These are phyloP conservation scores for Leptinotarsa juncta DNA, from an alignment of 2,888 invertebrate genomes.

Conservation along the genomic window DNA sequence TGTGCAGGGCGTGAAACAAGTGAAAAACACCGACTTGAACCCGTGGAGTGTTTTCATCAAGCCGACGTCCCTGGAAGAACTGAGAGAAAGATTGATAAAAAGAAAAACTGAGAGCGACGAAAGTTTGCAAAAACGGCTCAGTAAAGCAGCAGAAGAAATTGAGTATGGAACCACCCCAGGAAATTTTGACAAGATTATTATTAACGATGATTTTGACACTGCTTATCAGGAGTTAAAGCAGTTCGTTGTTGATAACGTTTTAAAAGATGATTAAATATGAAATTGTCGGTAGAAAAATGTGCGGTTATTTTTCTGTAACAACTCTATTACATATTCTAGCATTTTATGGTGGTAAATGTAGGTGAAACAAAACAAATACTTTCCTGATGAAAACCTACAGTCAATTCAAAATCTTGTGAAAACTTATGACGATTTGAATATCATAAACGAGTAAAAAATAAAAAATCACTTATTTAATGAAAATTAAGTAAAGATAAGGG, in stretches of 20 bases:
- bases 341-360: too few relatives aligned
- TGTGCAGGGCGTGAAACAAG: slow-evolving; percentile 91
- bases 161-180: slow-evolving; percentile 82
- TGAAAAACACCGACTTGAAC: slow-evolving; percentile 77
- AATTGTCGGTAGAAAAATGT: neutral
- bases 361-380: too few relatives aligned
- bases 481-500: too few relatives aligned
- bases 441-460: too few relatives aligned
- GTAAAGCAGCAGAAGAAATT: slow-evolving; percentile 83
- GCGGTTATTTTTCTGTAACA: neutral
- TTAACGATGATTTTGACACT: slow-evolving; percentile 84
- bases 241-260: slow-evolving; percentile 73
- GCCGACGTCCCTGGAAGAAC: slow-evolving; percentile 86
- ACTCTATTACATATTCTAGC: neutral
- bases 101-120: slow-evolving; percentile 95
- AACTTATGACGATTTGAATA: too few relatives aligned
- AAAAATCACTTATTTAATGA: too few relatives aligned
- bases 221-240: slow-evolving; percentile 82
- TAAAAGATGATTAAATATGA: slow-evolving; percentile 30
- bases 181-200: slow-evolving; percentile 85
- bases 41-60: slow-evolving; percentile 90
- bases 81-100: slow-evolving; percentile 78
- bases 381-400: too few relatives aligned
- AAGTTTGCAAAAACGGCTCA: slow-evolving; percentile 80
- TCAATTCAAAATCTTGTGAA: too few relatives aligned